Conservation (phyloP, 2,888 invertebrate species). For the Carpatolechia fugitivella region DNA sequence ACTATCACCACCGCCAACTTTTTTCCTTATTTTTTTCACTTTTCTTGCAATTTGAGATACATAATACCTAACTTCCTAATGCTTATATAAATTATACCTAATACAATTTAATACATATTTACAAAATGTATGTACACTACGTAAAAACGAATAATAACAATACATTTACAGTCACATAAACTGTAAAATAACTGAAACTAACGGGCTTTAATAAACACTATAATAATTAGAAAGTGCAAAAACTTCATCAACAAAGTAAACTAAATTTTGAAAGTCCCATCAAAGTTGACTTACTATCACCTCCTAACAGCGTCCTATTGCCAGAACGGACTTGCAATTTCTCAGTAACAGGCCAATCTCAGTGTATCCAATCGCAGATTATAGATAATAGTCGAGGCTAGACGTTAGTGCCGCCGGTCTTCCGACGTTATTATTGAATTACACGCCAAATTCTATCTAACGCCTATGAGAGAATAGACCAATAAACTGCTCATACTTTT, state of each 20-base stretch:
- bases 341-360: constrained; percentile 51
- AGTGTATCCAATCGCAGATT: constrained; percentile 67
- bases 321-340: constrained; percentile 40
- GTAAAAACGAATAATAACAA: too few relatives aligned
- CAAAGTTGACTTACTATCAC: constrained; percentile 32
- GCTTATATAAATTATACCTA: too few relatives aligned
- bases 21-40: too few relatives aligned
- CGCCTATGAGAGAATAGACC: constrained; percentile 50
- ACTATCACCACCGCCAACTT: too few relatives aligned
- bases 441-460: constrained; percentile 62
- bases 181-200: neutral
- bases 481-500: constrained; percentile 51
- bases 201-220: too few relatives aligned
- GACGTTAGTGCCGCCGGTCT: constrained; percentile 71
- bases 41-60: too few relatives aligned
- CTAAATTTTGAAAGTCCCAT: constrained; percentile 40
- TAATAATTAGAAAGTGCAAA: neutral
- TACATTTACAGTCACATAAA: too few relatives aligned
- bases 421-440: constrained; percentile 70
- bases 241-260: neutral
- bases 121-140: too few relatives aligned
- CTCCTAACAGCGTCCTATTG: constrained; percentile 35
- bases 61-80: too few relatives aligned
- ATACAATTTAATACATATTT: too few relatives aligned
- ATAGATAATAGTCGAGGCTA: constrained; percentile 55